phyloP scores from a whole-genome alignment of 1,140 invertebrate species.

The Plutomurus gul region DNA sequence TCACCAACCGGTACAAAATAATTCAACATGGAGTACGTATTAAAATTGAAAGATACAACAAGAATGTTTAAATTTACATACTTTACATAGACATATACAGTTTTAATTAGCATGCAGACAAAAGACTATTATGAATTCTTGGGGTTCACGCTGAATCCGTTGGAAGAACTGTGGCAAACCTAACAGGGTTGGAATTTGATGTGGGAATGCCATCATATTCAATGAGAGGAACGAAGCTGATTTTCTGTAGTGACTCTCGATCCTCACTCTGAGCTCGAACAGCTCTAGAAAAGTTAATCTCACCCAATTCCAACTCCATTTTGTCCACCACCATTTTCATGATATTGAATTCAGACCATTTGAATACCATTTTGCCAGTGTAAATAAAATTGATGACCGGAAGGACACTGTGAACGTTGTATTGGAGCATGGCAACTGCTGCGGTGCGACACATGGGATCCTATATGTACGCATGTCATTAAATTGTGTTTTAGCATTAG shows the following conservation, averaged over 20 bases:
- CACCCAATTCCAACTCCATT: not conserved
- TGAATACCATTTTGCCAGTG: constrained; percentile 26
- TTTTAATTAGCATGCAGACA: too few relatives aligned
- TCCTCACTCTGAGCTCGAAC: not conserved
- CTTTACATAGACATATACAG: too few relatives aligned
- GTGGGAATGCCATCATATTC: constrained; percentile 4
- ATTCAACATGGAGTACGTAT: too few relatives aligned
- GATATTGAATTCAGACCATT: not conserved
- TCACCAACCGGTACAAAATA: too few relatives aligned
- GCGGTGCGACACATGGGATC: not conserved
- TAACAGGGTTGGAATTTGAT: not conserved
- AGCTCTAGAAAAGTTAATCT: not conserved
- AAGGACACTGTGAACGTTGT: not conserved
- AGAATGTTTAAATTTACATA: too few relatives aligned
- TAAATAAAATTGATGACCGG: constrained; percentile 10
- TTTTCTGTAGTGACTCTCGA: not conserved
- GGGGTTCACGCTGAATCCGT: too few relatives aligned
- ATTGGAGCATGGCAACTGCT: not conserved
- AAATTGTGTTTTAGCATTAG: not conserved
- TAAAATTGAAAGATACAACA: too few relatives aligned
- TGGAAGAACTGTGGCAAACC: not conserved
- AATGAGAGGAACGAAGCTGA: not conserved
- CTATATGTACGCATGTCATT: not conserved
- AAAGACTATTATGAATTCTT: too few relatives aligned
- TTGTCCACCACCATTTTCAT: not conserved